phyloP scores from a whole-genome alignment of 2,113 vertebrate genomes.

The Anthoscopus minutus region DNA sequence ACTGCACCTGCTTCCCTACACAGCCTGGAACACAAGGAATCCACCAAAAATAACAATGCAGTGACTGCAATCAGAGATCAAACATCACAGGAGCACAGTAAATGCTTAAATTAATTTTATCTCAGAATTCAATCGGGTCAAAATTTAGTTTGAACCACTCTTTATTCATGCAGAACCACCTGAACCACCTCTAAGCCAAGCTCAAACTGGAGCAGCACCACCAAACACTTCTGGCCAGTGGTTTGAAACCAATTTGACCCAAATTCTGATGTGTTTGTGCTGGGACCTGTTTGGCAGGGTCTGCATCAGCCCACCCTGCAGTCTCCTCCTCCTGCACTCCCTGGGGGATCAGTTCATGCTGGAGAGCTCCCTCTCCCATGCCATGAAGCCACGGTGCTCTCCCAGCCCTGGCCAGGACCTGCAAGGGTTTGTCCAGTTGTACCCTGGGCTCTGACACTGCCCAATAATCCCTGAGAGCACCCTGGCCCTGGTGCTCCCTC shows the following conservation, averaged over 20 bases:
- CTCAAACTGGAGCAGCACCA: background rate
- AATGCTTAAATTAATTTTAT: background rate
- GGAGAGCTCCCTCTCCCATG: background rate
- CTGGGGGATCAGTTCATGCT: rapidly evolving
- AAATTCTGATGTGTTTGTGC: background rate
- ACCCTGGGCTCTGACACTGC: background rate
- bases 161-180: background rate
- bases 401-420: background rate
- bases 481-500: background rate
- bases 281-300: background rate
- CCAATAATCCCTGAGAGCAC: background rate
- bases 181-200: background rate
- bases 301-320: background rate
- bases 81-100: background rate
- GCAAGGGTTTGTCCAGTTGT: background rate
- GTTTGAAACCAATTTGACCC: background rate
- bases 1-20: background rate
- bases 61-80: background rate
- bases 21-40: background rate
- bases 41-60: background rate
- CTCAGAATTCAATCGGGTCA: background rate
- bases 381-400: rapidly evolving
- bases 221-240: background rate
- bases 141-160: background rate
- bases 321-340: background rate